phyloP scores from a whole-genome alignment of 2,888 invertebrate species.

The Xestia ashworthii region DNA sequence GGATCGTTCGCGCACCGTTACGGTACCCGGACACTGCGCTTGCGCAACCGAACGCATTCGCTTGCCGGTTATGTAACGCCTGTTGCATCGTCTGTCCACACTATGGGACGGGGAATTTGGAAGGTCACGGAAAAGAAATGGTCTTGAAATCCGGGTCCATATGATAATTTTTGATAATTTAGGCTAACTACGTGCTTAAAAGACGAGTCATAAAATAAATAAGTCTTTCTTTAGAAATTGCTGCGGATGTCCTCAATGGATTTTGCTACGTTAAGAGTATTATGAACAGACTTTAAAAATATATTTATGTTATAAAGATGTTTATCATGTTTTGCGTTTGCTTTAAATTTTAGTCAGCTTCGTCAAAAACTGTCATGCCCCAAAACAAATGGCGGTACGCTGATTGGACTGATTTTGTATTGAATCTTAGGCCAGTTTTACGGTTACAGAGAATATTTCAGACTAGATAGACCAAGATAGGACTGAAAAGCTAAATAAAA shows the following conservation, averaged over 20 bases:
- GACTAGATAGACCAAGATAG: no score
- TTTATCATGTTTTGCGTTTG: background rate
- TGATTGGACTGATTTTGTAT: background rate
- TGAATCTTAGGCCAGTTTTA: background rate
- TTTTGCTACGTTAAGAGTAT: background rate
- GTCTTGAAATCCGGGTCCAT: slow-evolving; percentile 45
- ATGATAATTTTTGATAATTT: slow-evolving; percentile 17
- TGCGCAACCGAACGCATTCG: slow-evolving; percentile 86
- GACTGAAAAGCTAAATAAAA: no score
- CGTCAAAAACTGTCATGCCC: background rate
- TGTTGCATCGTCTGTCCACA: slow-evolving; percentile 77
- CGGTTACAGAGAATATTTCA: background rate
- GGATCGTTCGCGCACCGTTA: slow-evolving; percentile 87
- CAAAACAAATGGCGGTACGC: background rate
- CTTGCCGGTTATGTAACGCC: slow-evolving; percentile 82
- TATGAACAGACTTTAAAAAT: background rate
- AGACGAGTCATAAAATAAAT: slow-evolving; percentile 11
- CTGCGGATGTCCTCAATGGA: slow-evolving; percentile 14
- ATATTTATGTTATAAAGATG: background rate
- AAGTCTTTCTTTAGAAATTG: slow-evolving; percentile 2
- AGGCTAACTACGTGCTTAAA: slow-evolving; percentile 7
- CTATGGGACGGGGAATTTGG: slow-evolving; percentile 64
- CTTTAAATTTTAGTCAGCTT: background rate
- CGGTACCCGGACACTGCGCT: slow-evolving; percentile 84
- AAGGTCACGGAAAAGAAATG: slow-evolving; percentile 50